Percentiles rank a stretch among this genome's conserved stretches.
These are phyloP conservation scores for Chaetura pelagica DNA, from an alignment of 2,113 vertebrate genomes.

Conservation along the genomic window DNA sequence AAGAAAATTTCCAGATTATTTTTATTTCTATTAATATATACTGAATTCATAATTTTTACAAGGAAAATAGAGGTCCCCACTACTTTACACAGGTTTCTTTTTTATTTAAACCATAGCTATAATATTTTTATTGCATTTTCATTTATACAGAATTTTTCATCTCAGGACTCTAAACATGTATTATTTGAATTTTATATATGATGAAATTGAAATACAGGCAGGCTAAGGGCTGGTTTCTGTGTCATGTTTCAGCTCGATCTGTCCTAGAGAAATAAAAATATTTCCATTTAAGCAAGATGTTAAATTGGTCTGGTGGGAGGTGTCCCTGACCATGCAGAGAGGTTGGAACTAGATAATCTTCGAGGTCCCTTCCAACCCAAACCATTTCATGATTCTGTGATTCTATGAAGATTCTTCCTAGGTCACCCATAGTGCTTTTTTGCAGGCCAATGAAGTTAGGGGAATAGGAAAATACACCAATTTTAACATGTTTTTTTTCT, in stretches of 20 bases:
- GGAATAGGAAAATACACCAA: background rate
- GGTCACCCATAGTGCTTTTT: background rate
- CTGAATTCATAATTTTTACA: constrained; percentile 11
- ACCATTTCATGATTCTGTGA: no score
- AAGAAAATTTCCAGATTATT: constrained; percentile 32
- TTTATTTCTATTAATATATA: constrained; percentile 48
- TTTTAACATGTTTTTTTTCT: background rate
- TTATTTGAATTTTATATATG: background rate
- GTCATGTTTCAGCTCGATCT: background rate
- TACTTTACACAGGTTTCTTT: background rate
- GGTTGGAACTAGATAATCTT: no score
- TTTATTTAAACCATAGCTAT: background rate
- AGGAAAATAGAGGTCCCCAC: background rate
- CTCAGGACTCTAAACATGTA: background rate
- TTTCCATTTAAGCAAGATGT: background rate
- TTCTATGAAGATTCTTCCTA: no score
- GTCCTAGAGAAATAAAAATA: background rate
- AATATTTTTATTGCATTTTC: background rate
- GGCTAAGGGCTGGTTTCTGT: background rate
- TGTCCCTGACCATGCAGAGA: no score
- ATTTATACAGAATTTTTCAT: background rate
- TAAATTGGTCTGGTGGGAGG: no score
- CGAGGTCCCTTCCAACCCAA: no score
- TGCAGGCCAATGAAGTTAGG: background rate
- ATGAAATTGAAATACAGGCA: background rate